Evolutionary conservation across 2,888 invertebrate species (phyloP).

Genomic region (Criorhina ranunculi): DNA sequence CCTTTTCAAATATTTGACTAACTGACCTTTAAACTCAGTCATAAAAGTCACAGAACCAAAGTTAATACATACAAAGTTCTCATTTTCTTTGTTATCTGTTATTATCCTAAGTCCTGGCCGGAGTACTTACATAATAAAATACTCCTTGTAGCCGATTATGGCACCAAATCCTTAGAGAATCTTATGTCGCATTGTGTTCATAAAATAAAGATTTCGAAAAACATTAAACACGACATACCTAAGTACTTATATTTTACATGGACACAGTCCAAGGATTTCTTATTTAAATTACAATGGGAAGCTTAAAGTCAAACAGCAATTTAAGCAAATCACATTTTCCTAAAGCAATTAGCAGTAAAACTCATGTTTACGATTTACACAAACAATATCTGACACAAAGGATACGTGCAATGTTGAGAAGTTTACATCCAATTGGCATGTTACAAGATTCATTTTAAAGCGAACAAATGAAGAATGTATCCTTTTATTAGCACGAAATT

Average conservation of each 20-base stretch:
- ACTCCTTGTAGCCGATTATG: not conserved
- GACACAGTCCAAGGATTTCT: not conserved
- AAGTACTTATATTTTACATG: not conserved
- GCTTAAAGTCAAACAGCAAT: slow-evolving; percentile 8
- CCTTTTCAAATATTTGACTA: too few relatives aligned
- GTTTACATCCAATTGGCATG: slow-evolving; percentile 21
- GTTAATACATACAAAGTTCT: not conserved
- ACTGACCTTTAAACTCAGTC: too few relatives aligned
- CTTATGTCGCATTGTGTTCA: not conserved
- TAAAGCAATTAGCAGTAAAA: slow-evolving; percentile 48
- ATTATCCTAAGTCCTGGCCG: too few relatives aligned
- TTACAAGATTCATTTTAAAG: slow-evolving; percentile 55
- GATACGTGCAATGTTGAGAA: slow-evolving; percentile 17
- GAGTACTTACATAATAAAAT: not conserved
- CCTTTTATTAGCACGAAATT: slow-evolving; percentile 70
- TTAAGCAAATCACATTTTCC: not conserved
- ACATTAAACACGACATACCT: not conserved
- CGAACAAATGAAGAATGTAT: slow-evolving; percentile 42
- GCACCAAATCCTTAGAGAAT: not conserved
- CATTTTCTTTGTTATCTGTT: not conserved
- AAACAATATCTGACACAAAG: not conserved
- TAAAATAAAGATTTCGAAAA: not conserved
- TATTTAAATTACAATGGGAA: slow-evolving; percentile 3
- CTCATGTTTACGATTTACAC: not conserved
- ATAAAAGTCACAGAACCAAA: too few relatives aligned